A percentile compares a stretch with the other conserved stretches of the same genome.
Evolutionary conservation across 2,888 invertebrate genomes (phyloP).

Genomic region (Empis stercorea): DNA sequence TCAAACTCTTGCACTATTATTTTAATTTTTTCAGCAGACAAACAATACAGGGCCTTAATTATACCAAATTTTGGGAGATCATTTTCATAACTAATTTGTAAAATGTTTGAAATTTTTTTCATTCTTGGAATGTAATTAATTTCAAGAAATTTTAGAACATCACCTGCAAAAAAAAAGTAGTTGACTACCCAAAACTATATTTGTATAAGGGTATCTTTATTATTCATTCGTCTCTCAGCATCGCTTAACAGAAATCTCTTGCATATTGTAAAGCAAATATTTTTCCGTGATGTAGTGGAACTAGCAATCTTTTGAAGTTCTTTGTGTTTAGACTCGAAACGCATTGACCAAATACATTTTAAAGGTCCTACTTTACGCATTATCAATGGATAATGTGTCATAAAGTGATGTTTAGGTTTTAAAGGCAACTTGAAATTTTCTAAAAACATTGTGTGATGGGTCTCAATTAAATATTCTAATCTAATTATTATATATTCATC

Average conservation of each 20-base stretch:
- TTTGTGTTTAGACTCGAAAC: slow-evolving; percentile 1
- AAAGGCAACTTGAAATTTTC: neutral
- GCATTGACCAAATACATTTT: neutral
- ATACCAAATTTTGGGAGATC: too few species aligned
- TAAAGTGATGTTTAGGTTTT: slow-evolving; percentile 1
- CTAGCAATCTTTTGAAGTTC: neutral
- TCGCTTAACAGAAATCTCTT: neutral
- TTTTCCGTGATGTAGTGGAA: neutral
- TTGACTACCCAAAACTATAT: too few species aligned
- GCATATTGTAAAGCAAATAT: neutral
- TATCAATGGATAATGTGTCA: slow-evolving; percentile 2
- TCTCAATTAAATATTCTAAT: neutral
- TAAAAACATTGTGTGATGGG: neutral
- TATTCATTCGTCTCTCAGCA: too few species aligned
- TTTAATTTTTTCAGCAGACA: too few species aligned
- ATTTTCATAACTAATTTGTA: too few species aligned
- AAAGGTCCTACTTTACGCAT: neutral
- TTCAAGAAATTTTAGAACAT: neutral
- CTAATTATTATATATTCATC: neutral
- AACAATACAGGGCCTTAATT: too few species aligned
- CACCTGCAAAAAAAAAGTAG: too few species aligned
- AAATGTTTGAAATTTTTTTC: too few species aligned
- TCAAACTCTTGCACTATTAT: too few species aligned
- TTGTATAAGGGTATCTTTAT: too few species aligned
- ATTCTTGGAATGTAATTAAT: too few species aligned